Evolutionary conservation across 2,888 invertebrate species (phyloP).

Genomic region (Trichopoda pennipes): DNA sequence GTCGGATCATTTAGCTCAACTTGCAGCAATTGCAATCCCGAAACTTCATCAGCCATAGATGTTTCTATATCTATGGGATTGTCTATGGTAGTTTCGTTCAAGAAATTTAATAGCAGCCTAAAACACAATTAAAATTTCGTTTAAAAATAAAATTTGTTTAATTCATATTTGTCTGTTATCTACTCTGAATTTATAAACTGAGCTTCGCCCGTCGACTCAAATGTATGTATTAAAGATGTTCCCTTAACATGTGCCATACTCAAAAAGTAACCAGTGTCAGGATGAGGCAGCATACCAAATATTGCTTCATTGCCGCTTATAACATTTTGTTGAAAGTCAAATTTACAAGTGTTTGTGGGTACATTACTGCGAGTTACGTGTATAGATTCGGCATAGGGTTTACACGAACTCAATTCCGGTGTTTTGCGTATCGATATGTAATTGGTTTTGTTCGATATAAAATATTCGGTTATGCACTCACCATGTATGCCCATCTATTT

Average conservation of each 20-base stretch:
- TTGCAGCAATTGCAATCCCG: constrained; percentile 76
- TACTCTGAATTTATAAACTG: constrained; percentile 80
- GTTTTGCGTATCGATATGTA: constrained; percentile 80
- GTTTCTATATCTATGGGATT: constrained; percentile 80
- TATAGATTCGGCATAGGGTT: constrained; percentile 79
- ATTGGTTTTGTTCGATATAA: constrained; percentile 80
- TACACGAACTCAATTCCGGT: constrained; percentile 79
- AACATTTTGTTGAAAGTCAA: constrained; percentile 80
- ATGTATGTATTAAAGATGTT: constrained; percentile 80
- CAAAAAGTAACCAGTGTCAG: constrained; percentile 78
- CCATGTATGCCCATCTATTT: constrained; percentile 83
- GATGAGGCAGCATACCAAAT: constrained; percentile 78
- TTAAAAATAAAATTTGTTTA: background rate
- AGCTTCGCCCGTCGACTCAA: constrained; percentile 81
- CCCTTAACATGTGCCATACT: constrained; percentile 80
- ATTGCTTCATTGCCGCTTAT: constrained; percentile 80
- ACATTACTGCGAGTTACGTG: constrained; percentile 80
- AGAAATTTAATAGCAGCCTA: constrained; percentile 77
- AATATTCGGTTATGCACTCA: constrained; percentile 82
- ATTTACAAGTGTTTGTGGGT: constrained; percentile 80
- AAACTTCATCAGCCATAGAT: constrained; percentile 77
- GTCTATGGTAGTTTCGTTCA: constrained; percentile 79
- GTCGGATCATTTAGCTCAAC: constrained; percentile 79
- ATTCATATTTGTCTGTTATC: constrained; percentile 45
- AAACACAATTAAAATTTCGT: background rate